phyloP scores from a whole-genome alignment of 2,888 invertebrate species.

The Diploptera punctata region DNA sequence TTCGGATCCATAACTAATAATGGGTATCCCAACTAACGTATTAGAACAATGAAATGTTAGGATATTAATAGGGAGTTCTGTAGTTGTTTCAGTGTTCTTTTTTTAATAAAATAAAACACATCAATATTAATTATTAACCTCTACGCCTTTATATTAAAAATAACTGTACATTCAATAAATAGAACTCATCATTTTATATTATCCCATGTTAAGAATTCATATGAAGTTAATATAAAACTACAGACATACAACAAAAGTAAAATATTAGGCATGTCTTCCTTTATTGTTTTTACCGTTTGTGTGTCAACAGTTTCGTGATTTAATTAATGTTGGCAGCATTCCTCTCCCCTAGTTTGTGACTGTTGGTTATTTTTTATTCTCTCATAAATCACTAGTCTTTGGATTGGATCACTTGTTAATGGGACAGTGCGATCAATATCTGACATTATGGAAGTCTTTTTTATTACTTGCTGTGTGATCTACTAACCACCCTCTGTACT shows the following conservation, averaged over 20 bases:
- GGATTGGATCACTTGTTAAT: slow-evolving; percentile 39
- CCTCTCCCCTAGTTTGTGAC: background rate
- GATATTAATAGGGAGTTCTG: too few relatives aligned
- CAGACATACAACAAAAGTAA: background rate
- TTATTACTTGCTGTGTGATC: slow-evolving; percentile 21
- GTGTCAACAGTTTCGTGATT: slow-evolving; percentile 18
- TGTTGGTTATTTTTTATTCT: slow-evolving; percentile 24
- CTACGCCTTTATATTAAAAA: too few relatives aligned
- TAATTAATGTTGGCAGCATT: background rate
- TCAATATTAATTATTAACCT: too few relatives aligned
- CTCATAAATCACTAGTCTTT: slow-evolving; percentile 37
- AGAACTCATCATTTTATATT: too few relatives aligned
- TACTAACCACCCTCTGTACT: background rate
- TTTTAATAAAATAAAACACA: too few relatives aligned
- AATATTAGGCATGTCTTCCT: slow-evolving; percentile 6
- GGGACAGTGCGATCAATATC: slow-evolving; percentile 40
- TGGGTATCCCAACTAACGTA: too few relatives aligned
- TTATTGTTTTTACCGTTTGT: background rate
- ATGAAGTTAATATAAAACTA: too few relatives aligned
- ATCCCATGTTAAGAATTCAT: too few relatives aligned
- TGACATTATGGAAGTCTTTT: slow-evolving; percentile 29
- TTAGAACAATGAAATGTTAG: too few relatives aligned
- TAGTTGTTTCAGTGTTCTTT: too few relatives aligned
- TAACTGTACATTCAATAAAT: too few relatives aligned
- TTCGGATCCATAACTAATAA: too few relatives aligned